Evolutionary conservation across 2,888 invertebrate genomes (phyloP).

Genomic region (Meiosimyza platycephala): DNA sequence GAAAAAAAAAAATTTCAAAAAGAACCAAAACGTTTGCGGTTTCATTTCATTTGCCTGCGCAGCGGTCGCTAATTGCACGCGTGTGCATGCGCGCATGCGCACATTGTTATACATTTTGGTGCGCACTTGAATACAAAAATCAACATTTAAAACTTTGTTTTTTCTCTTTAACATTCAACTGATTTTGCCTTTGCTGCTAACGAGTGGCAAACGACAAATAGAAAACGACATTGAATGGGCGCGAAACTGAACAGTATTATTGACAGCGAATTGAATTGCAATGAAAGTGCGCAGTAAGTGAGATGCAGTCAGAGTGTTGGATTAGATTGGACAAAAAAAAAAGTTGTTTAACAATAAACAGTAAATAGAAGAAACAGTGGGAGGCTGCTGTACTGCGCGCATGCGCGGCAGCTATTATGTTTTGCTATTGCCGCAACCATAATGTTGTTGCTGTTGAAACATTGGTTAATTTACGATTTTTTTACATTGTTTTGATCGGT

Average conservation of each 20-base stretch:
- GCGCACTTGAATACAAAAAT: background rate
- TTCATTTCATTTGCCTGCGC: conserved; percentile 3
- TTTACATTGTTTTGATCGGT: conserved; percentile 17
- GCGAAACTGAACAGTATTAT: conserved; percentile 18
- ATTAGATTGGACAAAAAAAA: no score
- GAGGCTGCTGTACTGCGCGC: conserved; percentile 4
- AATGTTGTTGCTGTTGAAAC: conserved; percentile 8
- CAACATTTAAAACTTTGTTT: no score
- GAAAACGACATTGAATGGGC: conserved; percentile 16
- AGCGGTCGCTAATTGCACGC: conserved; percentile 12
- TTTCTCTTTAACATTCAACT: no score
- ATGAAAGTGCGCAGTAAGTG: background rate
- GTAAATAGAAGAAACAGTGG: conserved; percentile 16
- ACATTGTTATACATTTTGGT: conserved; percentile 1
- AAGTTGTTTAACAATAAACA: background rate
- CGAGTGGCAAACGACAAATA: conserved; percentile 10
- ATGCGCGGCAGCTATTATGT: background rate
- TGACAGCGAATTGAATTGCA: conserved; percentile 23
- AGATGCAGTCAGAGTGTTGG: no score
- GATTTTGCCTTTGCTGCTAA: background rate
- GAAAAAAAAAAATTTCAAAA: no score
- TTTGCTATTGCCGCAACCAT: background rate
- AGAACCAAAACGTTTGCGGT: no score
- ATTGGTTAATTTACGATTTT: conserved; percentile 18
- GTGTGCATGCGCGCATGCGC: conserved; percentile 8